These are phyloP conservation scores for Anastrepha obliqua DNA, from an alignment of 1,140 invertebrate genomes.

Conservation along the genomic window DNA sequence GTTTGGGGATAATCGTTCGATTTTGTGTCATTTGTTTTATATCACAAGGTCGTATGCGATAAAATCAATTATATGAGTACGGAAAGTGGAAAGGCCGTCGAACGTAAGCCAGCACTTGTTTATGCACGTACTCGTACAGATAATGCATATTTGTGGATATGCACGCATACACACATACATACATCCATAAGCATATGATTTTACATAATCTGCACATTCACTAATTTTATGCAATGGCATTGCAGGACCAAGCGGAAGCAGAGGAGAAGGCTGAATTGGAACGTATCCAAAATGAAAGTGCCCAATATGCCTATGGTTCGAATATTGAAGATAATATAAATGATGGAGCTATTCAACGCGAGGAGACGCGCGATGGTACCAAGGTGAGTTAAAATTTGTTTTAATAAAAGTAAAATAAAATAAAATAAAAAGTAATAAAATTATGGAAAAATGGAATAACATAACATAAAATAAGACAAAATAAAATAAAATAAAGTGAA, in stretches of 20 bases:
- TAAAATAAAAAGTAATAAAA: not conserved
- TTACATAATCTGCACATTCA: not conserved
- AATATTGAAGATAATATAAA: constrained; percentile 76
- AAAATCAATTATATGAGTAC: not conserved
- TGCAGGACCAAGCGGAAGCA: constrained; percentile 55
- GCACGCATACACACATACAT: not conserved
- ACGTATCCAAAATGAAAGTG: constrained; percentile 64
- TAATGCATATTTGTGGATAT: not conserved
- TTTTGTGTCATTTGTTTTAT: not conserved
- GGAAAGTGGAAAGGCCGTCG: not conserved
- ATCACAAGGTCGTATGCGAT: constrained; percentile 6
- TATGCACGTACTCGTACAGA: not conserved
- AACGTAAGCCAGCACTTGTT: not conserved
- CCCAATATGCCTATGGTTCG: constrained; percentile 75
- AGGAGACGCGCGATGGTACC: constrained; percentile 76
- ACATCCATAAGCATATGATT: not conserved
- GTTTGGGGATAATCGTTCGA: not conserved
- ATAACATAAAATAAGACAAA: no score
- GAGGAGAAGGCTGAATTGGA: constrained; percentile 60
- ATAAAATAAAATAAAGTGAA: no score
- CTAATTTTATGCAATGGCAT: not conserved
- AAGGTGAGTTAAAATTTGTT: constrained; percentile 62
- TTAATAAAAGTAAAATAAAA: not conserved
- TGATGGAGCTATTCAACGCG: constrained; percentile 74
- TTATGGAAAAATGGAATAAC: no score